These are phyloP conservation scores for Drosophila asahinai DNA, from an alignment of 1,140 invertebrate species.

Conservation along the genomic window DNA sequence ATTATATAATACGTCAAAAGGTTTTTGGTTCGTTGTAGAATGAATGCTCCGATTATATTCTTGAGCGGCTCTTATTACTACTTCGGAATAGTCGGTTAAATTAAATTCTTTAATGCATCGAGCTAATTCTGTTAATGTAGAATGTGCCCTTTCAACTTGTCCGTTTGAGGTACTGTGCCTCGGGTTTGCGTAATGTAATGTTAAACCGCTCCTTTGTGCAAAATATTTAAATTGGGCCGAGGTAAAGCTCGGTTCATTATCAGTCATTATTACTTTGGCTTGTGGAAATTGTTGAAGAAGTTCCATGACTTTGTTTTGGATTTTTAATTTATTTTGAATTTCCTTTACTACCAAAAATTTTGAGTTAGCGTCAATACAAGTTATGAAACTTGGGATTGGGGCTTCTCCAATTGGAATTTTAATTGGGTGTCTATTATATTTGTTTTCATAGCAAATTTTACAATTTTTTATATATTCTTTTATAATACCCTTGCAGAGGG, in stretches of 20 bases:
- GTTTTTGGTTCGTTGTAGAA: no score
- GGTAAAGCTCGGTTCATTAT: constrained; percentile 13
- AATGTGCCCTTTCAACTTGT: not conserved
- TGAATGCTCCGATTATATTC: no score
- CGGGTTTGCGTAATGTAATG: constrained; percentile 1
- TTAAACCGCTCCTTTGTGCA: constrained; percentile 7
- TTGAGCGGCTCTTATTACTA: no score
- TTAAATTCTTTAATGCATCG: constrained; percentile 4
- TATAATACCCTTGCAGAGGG: no score
- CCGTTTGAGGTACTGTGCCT: constrained; percentile 10
- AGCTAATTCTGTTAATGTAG: constrained; percentile 5
- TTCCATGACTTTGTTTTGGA: constrained; percentile 21
- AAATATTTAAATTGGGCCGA: constrained; percentile 10
- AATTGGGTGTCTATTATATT: constrained; percentile 1
- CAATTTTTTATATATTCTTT: constrained; percentile 27
- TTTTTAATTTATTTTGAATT: constrained; percentile 35
- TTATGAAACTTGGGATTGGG: constrained; percentile 9
- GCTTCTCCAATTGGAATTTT: not conserved
- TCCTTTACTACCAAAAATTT: constrained; percentile 31
- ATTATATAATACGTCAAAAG: no score
- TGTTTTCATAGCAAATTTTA: constrained; percentile 12
- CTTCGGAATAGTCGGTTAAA: not conserved
- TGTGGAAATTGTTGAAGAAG: not conserved
- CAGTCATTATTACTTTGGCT: constrained; percentile 4
- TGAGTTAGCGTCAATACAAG: constrained; percentile 26